Evolutionary conservation across 2,113 vertebrate species (phyloP).

Genomic region (Sorex fumeus): DNA sequence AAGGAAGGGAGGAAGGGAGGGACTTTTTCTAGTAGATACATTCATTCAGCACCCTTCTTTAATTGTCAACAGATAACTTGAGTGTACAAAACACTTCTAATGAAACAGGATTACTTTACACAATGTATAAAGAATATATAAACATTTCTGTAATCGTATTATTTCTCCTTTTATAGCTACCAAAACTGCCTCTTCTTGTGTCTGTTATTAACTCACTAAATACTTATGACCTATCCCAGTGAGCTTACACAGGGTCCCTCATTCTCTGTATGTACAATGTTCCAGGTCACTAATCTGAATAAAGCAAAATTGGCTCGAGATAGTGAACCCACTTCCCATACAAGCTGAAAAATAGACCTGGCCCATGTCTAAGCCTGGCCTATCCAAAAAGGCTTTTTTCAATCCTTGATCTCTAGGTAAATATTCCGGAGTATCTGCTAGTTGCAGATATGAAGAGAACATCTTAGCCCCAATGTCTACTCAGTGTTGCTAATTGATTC

Average conservation of each 20-base stretch:
- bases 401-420: background rate
- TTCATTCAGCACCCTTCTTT: background rate
- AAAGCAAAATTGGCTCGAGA: background rate
- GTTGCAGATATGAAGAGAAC: background rate
- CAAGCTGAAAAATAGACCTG: background rate
- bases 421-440: background rate
- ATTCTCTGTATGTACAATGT: background rate
- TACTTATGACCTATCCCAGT: background rate
- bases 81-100: background rate
- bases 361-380: background rate
- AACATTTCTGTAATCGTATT: background rate
- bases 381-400: background rate
- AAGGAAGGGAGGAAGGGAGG: too few species aligned
- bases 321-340: background rate
- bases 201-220: background rate
- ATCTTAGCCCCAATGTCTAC: background rate
- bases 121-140: background rate
- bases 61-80: background rate
- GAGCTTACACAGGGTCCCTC: background rate
- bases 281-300: slow-evolving; percentile 1
- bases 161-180: background rate
- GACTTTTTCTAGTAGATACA: background rate
- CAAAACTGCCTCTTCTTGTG: background rate
- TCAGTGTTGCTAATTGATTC: background rate
- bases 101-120: background rate